A percentile compares a stretch with the other conserved stretches of the same genome.
These are phyloP conservation scores for Campaea margaritaria DNA, from an alignment of 2,888 invertebrate genomes.

Conservation along the genomic window DNA sequence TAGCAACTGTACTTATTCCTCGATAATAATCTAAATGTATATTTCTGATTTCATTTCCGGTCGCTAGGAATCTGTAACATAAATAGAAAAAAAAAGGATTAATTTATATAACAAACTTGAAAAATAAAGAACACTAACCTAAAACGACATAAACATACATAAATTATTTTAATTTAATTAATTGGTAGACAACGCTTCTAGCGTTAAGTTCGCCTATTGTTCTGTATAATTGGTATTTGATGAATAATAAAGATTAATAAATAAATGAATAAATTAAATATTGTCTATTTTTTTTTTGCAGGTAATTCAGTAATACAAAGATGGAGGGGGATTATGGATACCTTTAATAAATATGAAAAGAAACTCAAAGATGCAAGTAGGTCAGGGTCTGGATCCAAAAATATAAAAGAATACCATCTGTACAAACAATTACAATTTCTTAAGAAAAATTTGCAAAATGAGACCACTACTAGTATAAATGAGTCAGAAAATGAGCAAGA, in stretches of 20 bases:
- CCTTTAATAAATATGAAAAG: slow-evolving; percentile 43
- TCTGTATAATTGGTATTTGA: slow-evolving; percentile 28
- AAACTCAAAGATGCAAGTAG: slow-evolving; percentile 44
- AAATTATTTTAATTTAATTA: slow-evolving; percentile 34
- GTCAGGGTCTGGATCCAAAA: slow-evolving; percentile 42
- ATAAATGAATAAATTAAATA: slow-evolving; percentile 32
- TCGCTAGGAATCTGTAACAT: no score
- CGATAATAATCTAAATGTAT: no score
- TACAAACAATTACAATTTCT: slow-evolving; percentile 44
- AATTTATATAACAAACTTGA: slow-evolving; percentile 38
- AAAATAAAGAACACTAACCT: slow-evolving; percentile 36
- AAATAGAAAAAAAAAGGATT: slow-evolving; percentile 30
- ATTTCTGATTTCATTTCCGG: no score
- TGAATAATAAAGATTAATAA: slow-evolving; percentile 26
- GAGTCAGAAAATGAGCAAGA: slow-evolving; percentile 39
- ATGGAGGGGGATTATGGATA: slow-evolving; percentile 45
- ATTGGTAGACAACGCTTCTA: slow-evolving; percentile 36
- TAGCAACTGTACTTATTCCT: no score
- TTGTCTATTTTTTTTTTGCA: slow-evolving; percentile 37
- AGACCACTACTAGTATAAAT: slow-evolving; percentile 40
- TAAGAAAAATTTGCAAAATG: slow-evolving; percentile 44
- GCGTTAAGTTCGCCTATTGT: slow-evolving; percentile 29
- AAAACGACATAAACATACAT: slow-evolving; percentile 37
- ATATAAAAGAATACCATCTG: slow-evolving; percentile 42
- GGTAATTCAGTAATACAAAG: slow-evolving; percentile 41